Evolutionary conservation across 2,797 vertebrate species (phyloP).

Genomic region (Oophaga sylvatica): DNA sequence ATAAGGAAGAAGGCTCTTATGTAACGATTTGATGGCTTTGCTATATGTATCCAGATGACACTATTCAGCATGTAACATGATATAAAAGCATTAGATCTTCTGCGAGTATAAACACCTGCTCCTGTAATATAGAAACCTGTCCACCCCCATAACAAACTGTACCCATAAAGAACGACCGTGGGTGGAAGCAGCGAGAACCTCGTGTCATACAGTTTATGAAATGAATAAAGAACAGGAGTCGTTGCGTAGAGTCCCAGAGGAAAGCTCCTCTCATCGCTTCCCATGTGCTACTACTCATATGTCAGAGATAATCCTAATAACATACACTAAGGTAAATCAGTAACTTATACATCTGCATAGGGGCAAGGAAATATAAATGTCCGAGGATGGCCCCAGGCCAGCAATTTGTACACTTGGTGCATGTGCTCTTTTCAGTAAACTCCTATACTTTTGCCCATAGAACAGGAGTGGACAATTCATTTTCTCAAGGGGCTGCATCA

Average conservation of each 20-base stretch:
- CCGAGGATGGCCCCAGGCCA: background rate
- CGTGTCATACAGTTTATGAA: slow-evolving; percentile 4
- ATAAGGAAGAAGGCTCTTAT: background rate
- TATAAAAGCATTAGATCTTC: background rate
- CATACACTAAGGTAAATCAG: background rate
- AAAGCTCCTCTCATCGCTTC: background rate
- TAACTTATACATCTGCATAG: background rate
- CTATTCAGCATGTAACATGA: background rate
- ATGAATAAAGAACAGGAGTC: background rate
- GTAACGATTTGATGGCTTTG: background rate
- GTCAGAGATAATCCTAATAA: background rate
- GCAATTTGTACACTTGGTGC: too few species aligned
- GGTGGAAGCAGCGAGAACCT: background rate
- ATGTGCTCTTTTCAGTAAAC: too few species aligned
- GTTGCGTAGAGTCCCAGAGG: background rate
- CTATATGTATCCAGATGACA: background rate
- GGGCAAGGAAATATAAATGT: background rate
- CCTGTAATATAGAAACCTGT: background rate
- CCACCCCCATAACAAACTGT: background rate
- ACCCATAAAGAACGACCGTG: background rate
- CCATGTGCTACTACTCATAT: background rate
- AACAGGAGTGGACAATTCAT: too few species aligned
- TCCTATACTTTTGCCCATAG: too few species aligned
- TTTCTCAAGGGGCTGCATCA: too few species aligned
- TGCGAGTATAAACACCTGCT: background rate